Base-by-base conservation (phyloP, 2,888 invertebrate species). In the Ditylenchus weischeri region DNA sequence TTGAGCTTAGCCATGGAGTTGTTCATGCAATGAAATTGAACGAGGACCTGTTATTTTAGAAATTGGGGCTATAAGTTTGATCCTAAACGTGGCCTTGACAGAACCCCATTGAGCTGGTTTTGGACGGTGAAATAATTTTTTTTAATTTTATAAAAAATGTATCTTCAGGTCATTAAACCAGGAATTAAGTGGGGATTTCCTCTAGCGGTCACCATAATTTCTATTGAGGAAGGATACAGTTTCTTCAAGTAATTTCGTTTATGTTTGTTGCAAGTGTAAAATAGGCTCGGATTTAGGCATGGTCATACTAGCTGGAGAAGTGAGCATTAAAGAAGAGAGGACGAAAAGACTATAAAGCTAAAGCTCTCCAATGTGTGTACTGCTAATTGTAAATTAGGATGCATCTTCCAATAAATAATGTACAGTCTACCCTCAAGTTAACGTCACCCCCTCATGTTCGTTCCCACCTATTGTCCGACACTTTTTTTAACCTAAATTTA, bases 271-370 rank as follows among this genome's bases (percentile, higher is more conserved):
- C 43, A 43, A 13, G 15, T 43, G 11, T 43, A 43, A 13, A 13
- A 15, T 43, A 2, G 8, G 15, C 15, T 43, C 8, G 43, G 11
- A 13, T 13, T 43, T 15, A 43, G 43, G 43, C 43, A 43, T 43
- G 54, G 54, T 23, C 54, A 54, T 54, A 54, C 54, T 13, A 54
- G 54, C 54, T 54, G 54, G 54, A 10, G 54, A 21, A 7, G 29
- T 54, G 54, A 10, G 29, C 54, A 54, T 10, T 54, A 18, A 54
- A 54, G 11, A 29, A 29, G 29, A 29, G 5, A 29, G 3, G 13
- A 23, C 15, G 29, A 54, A 29, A 1, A 54, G 13, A 15, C 2
- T 5, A 43, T 15, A 43, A 43, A 43, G 43, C 43, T 43, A 2
- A 13, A 43, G 43, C 15, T 43, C 5, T 43, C 1, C 43, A 2